Evolutionary conservation across 2,113 vertebrate species (phyloP), one percentile per base, ranked within the genome.

Genomic region (Atherinomorus stipes): DNA sequence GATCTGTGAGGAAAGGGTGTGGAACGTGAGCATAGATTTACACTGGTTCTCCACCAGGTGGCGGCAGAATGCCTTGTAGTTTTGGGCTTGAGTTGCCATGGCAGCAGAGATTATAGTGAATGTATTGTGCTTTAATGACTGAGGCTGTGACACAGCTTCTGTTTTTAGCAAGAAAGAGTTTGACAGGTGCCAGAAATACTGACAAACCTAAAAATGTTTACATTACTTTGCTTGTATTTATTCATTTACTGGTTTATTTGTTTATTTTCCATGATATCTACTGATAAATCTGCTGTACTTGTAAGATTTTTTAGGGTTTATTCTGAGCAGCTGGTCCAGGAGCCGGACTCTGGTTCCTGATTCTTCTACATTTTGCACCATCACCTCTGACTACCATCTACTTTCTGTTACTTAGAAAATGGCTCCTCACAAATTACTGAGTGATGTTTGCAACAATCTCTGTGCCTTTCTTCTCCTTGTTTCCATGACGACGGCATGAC

Each of bases 401-500:
- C 65, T 67, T 83, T 92, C 40, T 74, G 68, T 83, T 83, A 89
- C 71, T 85, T 67, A 86, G 88, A 94, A 94, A 92, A 93, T 92
- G 91, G 91, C 88, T 90, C 64, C 90, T 76, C 65, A 61, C 85
- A 89, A 91, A 91, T 93, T 75, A 92, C 92, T 73, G 87, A 90
- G 83, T 67, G 88, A 89, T 92, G 88, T 88, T 93, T 88, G 84
- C 76, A 90, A 91, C 90, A 89, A 84, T 87, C 91, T 77, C 81
- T 2, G 26, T 83, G 78, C 89, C 87, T 92, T 94, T 93, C 91
- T 93, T 92, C 86, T 92, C 80, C 66, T 78, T 90, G 94, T 95
- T 95, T 93, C 94, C 91, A 95, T 95, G 93, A 93, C 92, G 88
- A 95, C 93, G 51, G 71, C 72, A 78, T 82, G 93, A 91, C 80